Percentiles rank a stretch among this genome's conserved stretches.
These are phyloP conservation scores for Rhaphigaster nebulosa DNA, from an alignment of 2,888 invertebrate species.

Conservation along the genomic window DNA sequence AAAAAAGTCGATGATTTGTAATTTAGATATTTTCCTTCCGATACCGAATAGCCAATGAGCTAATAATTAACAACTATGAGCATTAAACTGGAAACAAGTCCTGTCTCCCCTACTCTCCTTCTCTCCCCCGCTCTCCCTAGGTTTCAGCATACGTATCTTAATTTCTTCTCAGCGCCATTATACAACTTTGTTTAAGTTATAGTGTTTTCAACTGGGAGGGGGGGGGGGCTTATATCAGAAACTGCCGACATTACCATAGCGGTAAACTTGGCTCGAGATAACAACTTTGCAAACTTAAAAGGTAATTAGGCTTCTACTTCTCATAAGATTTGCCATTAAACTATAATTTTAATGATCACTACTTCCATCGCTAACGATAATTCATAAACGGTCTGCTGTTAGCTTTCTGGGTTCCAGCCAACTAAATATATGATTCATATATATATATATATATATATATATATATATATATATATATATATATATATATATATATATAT, in stretches of 20 bases:
- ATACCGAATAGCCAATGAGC: not conserved
- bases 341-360: slow-evolving; percentile 5
- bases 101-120: not conserved
- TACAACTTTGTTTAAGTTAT: slow-evolving; percentile 15
- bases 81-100: not conserved
- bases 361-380: not conserved
- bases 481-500: no score
- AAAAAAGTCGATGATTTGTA: no score
- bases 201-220: slow-evolving; percentile 13
- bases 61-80: not conserved
- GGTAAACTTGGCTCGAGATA: slow-evolving; percentile 1
- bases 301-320: not conserved
- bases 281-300: slow-evolving; percentile 22
- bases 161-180: slow-evolving; percentile 21
- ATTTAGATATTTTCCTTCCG: not conserved
- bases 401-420: not conserved
- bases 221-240: slow-evolving; percentile 7
- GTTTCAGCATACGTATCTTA: not conserved
- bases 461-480: no score
- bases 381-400: not conserved
- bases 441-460: no score
- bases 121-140: not conserved
- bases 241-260: slow-evolving; percentile 28
- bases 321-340: not conserved
- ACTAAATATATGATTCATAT: not conserved